These are phyloP conservation scores for Tragelaphus imberbis DNA, from an alignment of 2,113 vertebrate species.

Conservation along the genomic window DNA sequence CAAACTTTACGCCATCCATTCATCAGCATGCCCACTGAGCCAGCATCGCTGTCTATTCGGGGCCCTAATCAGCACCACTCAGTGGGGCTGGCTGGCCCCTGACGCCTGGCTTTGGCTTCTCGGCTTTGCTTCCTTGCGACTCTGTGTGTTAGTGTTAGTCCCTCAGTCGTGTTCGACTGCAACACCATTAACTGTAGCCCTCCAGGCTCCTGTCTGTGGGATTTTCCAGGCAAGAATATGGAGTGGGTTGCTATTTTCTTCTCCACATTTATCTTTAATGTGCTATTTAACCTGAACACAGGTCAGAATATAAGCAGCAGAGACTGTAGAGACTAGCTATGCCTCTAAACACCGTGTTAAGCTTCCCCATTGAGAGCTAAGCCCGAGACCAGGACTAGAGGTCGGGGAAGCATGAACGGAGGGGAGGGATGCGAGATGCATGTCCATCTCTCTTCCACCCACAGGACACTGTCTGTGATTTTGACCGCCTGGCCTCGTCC, in stretches of 20 bases:
- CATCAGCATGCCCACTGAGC: fast-evolving
- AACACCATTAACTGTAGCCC: background rate
- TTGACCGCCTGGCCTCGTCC: background rate
- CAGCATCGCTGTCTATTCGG: fast-evolving
- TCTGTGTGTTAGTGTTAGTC: background rate
- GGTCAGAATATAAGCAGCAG: background rate
- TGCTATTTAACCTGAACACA: background rate
- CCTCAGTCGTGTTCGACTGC: background rate
- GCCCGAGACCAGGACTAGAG: background rate
- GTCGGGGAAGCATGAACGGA: fast-evolving
- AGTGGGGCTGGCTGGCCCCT: fast-evolving
- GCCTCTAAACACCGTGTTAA: background rate
- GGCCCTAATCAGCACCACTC: fast-evolving
- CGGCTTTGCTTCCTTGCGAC: background rate
- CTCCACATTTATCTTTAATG: background rate
- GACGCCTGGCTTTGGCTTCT: background rate
- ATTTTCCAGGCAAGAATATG: background rate
- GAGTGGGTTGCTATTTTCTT: background rate
- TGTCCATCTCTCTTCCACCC: fast-evolving
- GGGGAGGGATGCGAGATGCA: fast-evolving
- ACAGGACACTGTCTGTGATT: background rate
- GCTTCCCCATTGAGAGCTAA: background rate
- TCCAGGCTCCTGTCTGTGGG: background rate
- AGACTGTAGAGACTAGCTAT: background rate
- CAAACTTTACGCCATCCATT: background rate